Evolutionary conservation across 1,140 invertebrate genomes (phyloP), one percentile per base, ranked within the genome.

Genomic region (Holotrichia oblita): DNA sequence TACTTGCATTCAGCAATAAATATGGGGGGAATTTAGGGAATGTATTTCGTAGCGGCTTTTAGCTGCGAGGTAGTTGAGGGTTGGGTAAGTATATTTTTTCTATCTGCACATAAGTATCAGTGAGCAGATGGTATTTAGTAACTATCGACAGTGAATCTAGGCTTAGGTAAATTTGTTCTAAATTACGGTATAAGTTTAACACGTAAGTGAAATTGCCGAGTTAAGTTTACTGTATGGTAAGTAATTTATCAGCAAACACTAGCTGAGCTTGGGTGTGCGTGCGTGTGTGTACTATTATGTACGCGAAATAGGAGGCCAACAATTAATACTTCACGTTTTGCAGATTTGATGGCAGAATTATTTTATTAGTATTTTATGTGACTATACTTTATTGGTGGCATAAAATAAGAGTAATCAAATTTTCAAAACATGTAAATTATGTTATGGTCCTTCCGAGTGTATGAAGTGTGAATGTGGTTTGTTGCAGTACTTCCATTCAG

Each of bases 401-500:
- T 69, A 41, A 69, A 78, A 42, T 75, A 76, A 61, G 74, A 40
- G 76, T 55, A 78, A 77, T 79, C 79, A 81, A 78, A 22, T 79
- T 44, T 44, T 73, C 20, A 27, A 74, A 44, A 42, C 41, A 17
- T 42, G 17, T 14, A 22, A 17, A 34, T 12, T 12, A 77, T 20
- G 78, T 48, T 40, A 27, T 75, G 64, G 77, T 20, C 48, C 61
- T 69, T 44, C 42, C 55, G 76, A 73, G 75, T 69, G 77, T 41
- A 17, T 75, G 24, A 76, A 79, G 76, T 74, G 69, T 78, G 76
- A 74, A 78, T 80, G 77, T 42, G 80, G 78, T 80, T 82, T 80
- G 80, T 83, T 84, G 76, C 83, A 84, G 83, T 81, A 77, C 73
- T 80, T 82, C 85, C 82, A 20, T 81, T 83, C 84, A 83, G 82